Base-by-base conservation (phyloP, 2,113 vertebrate genomes). In the Centropus unirufus region DNA sequence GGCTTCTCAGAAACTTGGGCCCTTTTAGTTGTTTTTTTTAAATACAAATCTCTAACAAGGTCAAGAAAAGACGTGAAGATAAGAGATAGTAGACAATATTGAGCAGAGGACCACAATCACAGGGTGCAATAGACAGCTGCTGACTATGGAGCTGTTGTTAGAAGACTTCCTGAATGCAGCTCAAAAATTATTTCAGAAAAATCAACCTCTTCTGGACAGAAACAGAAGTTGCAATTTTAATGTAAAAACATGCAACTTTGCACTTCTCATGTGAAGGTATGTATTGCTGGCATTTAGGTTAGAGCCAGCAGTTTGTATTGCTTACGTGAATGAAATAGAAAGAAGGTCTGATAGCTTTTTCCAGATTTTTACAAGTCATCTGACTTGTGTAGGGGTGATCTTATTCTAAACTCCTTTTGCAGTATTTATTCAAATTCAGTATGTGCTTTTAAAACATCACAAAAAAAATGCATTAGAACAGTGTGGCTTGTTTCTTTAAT, bases 371-470 rank as follows among this genome's bases (percentile, higher is more conserved):
- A 32, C 40, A 70, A 36, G 36, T 91, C 7, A 39, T 80, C 47
- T 68, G 39, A 52, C 14, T 88, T 84, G 30, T 58, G 39, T 80
- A 39, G 30, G n/a, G 83, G 10, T 75, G 61, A 52, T 81, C 11
- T 21, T 94, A 93, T 22, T 81, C 57, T 75, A 86, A 88, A 68
- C 10, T 67, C 34, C 74, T 86, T 91, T 84, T 79, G 26, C 46
- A 57, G 88, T 73, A 73, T 81, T 83, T 96, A 69, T 74, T 93
- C 62, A 20, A 90, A 93, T 54, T 72, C 62, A 58, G 44, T 68
- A 18, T 73, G 29, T 81, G 34, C 49, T 84, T 90, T 96, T 92
- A 91, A 92, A 96, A 87, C 20, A 39, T 32, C 57, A 23, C n/a
- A 72, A n/a, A 88, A 68, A 86, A 88, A 86, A 44, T 77, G 40